Evolutionary conservation across 2,113 vertebrate species (phyloP).

Genomic region (Paedocypris sp.): DNA sequence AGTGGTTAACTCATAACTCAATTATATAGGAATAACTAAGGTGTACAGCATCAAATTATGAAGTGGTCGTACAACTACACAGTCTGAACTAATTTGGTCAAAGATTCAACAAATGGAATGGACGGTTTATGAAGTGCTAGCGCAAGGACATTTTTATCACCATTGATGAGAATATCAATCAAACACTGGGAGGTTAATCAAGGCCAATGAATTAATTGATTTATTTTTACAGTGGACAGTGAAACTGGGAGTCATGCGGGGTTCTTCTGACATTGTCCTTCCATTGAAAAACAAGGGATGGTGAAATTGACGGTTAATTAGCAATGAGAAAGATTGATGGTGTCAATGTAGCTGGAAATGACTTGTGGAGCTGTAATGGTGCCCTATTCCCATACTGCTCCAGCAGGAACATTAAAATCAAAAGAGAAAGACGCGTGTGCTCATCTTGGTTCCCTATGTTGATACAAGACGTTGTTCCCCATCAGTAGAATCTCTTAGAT

Average conservation of each 20-base stretch:
- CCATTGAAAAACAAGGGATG: constrained; percentile 46
- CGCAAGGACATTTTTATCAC: constrained; percentile 50
- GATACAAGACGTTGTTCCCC: too few species aligned
- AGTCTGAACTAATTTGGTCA: too few species aligned
- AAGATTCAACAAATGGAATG: constrained; percentile 23
- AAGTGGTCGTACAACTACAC: too few species aligned
- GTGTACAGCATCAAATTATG: too few species aligned
- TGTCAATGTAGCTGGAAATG: constrained; percentile 14
- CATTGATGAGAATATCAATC: constrained; percentile 55
- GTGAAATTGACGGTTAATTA: constrained; percentile 54
- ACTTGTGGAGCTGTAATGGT: background rate
- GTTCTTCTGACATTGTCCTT: constrained; percentile 48
- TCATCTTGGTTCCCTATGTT: background rate
- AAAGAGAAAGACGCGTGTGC: background rate
- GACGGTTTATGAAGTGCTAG: constrained; percentile 14
- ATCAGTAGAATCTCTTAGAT: too few species aligned
- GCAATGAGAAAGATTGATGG: constrained; percentile 48
- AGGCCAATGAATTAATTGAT: constrained; percentile 53
- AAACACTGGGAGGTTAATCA: constrained; percentile 52
- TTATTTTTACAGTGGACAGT: constrained; percentile 38
- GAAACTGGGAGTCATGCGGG: constrained; percentile 37
- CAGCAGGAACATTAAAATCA: background rate
- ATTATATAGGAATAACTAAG: too few species aligned
- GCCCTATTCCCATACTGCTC: background rate
- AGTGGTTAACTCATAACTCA: too few species aligned